Conservation (phyloP, 2,113 vertebrate species). For the Halcyon malimbica region DNA sequence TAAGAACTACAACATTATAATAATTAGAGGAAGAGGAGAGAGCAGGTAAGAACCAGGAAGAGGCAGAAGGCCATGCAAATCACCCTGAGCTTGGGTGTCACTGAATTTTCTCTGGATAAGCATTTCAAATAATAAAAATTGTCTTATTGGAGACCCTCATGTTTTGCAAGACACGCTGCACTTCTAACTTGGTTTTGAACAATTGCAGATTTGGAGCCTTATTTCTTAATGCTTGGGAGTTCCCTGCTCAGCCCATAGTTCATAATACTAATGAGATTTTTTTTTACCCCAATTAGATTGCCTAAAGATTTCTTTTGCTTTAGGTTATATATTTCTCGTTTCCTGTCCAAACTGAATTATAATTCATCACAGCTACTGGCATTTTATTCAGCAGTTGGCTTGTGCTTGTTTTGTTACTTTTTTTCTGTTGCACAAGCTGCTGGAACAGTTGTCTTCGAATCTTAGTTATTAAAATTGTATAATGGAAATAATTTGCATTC, state of each 20-base stretch:
- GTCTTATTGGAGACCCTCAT: not conserved
- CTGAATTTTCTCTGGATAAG: not conserved
- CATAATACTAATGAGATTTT: not conserved
- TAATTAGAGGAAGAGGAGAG: not conserved
- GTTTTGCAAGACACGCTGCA: not conserved
- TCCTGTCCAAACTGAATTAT: not conserved
- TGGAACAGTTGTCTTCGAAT: slow-evolving; percentile 2
- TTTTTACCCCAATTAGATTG: not conserved
- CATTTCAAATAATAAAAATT: not conserved
- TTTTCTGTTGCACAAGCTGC: not conserved
- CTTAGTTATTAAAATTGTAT: slow-evolving; percentile 46
- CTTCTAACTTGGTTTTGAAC: not conserved
- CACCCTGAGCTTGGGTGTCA: not conserved
- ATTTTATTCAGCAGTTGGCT: not conserved
- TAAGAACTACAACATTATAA: not conserved
- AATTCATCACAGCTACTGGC: not conserved
- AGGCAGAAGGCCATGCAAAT: not conserved
- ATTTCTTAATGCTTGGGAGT: not conserved
- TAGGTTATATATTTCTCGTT: not conserved
- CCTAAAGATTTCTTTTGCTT: not conserved
- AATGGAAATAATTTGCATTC: slow-evolving; percentile 41
- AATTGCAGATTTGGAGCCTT: not conserved
- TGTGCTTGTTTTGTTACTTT: not conserved
- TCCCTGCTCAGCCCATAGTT: not conserved
- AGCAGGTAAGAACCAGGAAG: not conserved